A percentile compares a stretch with the other conserved stretches of the same genome.
Conservation (phyloP, 2,113 vertebrate genomes). For the Choloepus hoffmanni region DNA sequence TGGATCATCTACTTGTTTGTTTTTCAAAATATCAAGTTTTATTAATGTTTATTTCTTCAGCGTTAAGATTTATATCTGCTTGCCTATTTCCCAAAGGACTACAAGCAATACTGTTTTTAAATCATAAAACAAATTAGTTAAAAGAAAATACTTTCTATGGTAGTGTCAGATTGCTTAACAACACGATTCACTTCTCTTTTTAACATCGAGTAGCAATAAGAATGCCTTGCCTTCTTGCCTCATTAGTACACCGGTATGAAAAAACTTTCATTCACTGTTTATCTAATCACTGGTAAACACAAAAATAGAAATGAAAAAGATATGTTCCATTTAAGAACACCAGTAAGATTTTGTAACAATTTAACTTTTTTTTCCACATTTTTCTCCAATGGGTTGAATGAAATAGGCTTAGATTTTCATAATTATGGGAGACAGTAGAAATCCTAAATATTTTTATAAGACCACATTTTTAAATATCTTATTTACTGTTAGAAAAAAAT, state of each 20-base stretch:
- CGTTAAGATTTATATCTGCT: constrained; percentile 74
- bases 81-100: constrained; percentile 81
- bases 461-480: constrained; percentile 5
- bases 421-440: not conserved
- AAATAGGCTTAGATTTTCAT: not conserved
- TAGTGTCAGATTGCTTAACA: constrained; percentile 76
- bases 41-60: constrained; percentile 65
- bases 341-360: constrained; percentile 48
- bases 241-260: constrained; percentile 69
- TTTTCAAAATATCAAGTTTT: not conserved
- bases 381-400: not conserved
- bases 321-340: constrained; percentile 26
- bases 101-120: constrained; percentile 81
- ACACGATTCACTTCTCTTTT: constrained; percentile 61
- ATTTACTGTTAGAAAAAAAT: not conserved
- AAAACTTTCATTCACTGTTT: constrained; percentile 65
- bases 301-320: constrained; percentile 65
- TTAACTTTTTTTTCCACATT: not conserved
- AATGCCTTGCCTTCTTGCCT: constrained; percentile 73
- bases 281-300: constrained; percentile 45
- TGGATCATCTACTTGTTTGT: not conserved
- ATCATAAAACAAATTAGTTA: constrained; percentile 81
- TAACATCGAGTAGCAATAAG: constrained; percentile 67
- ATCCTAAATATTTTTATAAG: not conserved
- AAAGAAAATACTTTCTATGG: constrained; percentile 79